A percentile compares a stretch with the other conserved stretches of the same genome.
Conservation (phyloP, 2,888 invertebrate species). For the Diaphora mendica region DNA sequence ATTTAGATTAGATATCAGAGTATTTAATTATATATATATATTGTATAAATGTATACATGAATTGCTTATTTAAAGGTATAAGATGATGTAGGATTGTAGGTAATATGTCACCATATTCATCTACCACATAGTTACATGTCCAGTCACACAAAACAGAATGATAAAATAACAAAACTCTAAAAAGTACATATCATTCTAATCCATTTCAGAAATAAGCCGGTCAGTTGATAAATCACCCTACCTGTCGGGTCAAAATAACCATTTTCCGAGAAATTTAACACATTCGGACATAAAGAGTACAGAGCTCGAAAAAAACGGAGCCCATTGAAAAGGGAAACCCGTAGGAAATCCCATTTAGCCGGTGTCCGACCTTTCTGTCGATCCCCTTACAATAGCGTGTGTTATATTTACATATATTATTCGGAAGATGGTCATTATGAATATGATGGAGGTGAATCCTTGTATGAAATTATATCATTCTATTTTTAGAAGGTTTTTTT, state of each 20-base stretch:
- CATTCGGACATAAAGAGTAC: conserved; percentile 64
- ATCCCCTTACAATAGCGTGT: conserved; percentile 60
- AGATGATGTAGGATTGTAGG: too few species aligned
- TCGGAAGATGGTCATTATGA: conserved; percentile 78
- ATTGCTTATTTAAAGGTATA: too few species aligned
- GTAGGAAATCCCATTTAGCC: conserved; percentile 75
- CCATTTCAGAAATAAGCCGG: conserved; percentile 42
- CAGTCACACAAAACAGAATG: too few species aligned
- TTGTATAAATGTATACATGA: too few species aligned
- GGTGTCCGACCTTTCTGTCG: conserved; percentile 73
- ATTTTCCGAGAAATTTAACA: conserved; percentile 84
- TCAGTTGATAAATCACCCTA: conserved; percentile 62
- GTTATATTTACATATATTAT: conserved; percentile 72
- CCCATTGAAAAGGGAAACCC: conserved; percentile 68
- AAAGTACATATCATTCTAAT: conserved; percentile 3
- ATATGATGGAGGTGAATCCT: conserved; percentile 62
- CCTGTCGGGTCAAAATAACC: conserved; percentile 69
- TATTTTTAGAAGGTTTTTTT: conserved; percentile 47
- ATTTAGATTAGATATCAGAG: too few species aligned
- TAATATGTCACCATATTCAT: too few species aligned
- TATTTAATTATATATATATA: too few species aligned
- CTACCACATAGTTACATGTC: too few species aligned
- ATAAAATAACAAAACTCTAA: not conserved
- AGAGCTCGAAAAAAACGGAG: conserved; percentile 47
- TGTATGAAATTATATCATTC: conserved; percentile 65